Evolutionary conservation across 2,113 vertebrate genomes (phyloP).

Genomic region (Mustelus asterias): DNA sequence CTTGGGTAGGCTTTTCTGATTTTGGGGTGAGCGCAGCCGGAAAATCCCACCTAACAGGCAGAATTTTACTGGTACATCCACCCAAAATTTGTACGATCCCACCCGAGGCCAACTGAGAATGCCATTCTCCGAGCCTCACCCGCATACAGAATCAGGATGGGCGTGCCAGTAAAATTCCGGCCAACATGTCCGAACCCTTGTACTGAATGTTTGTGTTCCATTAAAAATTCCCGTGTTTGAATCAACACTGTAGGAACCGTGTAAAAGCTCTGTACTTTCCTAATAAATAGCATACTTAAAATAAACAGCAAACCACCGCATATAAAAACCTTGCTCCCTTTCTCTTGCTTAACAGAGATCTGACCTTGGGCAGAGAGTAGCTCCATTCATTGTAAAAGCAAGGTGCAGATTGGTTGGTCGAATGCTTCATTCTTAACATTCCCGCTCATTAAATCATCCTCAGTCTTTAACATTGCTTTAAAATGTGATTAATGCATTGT

Average conservation of each 20-base stretch:
- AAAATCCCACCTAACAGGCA: too few species aligned
- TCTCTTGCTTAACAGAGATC: not conserved
- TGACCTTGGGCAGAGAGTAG: not conserved
- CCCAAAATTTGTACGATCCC: too few species aligned
- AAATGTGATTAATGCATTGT: constrained; percentile 52
- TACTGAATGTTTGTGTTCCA: not conserved
- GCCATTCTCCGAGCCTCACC: too few species aligned
- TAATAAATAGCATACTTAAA: not conserved
- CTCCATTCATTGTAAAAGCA: constrained; percentile 39
- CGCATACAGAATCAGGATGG: too few species aligned
- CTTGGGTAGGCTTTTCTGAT: too few species aligned
- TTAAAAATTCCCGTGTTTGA: not conserved
- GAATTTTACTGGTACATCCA: too few species aligned
- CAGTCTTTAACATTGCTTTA: constrained; percentile 47
- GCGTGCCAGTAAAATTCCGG: too few species aligned
- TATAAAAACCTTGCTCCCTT: not conserved
- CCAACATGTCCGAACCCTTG: not conserved
- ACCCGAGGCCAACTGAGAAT: too few species aligned
- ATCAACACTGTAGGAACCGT: too few species aligned
- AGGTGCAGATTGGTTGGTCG: constrained; percentile 48
- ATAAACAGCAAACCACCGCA: not conserved
- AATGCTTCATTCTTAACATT: constrained; percentile 39
- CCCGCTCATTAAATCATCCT: constrained; percentile 46
- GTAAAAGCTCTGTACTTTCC: not conserved
- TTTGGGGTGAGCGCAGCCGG: too few species aligned